phyloP scores from a whole-genome alignment of 2,888 invertebrate species.

The Ethmia dodecea region DNA sequence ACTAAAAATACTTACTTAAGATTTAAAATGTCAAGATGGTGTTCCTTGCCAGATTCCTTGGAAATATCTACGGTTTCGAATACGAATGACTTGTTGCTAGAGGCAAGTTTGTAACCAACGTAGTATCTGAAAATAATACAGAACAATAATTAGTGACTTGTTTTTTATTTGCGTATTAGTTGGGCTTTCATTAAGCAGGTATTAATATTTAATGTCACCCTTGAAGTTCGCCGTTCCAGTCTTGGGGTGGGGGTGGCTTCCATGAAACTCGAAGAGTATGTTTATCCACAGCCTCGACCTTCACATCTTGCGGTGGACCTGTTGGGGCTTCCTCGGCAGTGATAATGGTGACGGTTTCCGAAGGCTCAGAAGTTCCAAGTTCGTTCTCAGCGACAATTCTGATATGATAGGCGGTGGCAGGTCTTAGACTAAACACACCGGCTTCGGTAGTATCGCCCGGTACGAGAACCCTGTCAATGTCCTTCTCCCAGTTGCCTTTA shows the following conservation, averaged over 20 bases:
- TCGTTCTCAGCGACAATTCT: conserved; percentile 96
- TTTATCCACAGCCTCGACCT: conserved; percentile 92
- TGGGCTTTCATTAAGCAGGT: no score
- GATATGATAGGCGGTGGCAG: conserved; percentile 95
- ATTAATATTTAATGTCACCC: no score
- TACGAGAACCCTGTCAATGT: conserved; percentile 90
- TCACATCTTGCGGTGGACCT: conserved; percentile 89
- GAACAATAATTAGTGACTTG: background rate
- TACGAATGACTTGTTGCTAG: conserved; percentile 90
- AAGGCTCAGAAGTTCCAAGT: conserved; percentile 94
- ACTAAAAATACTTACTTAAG: conserved; percentile 73
- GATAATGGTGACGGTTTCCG: conserved; percentile 94
- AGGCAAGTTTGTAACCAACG: conserved; percentile 91
- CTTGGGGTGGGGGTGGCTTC: conserved; percentile 92
- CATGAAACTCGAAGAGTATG: conserved; percentile 91
- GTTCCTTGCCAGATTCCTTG: conserved; percentile 94
- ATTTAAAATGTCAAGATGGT: conserved; percentile 88
- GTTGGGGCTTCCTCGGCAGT: conserved; percentile 95
- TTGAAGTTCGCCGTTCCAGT: conserved; percentile 94
- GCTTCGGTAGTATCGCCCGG: conserved; percentile 94
- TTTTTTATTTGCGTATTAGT: no score
- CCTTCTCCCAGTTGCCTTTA: conserved; percentile 83
- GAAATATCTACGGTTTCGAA: conserved; percentile 95
- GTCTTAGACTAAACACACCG: conserved; percentile 91
- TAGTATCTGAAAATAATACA: conserved; percentile 84